Evolutionary conservation across 2,888 invertebrate genomes (phyloP), one percentile per base, ranked within the genome.

Genomic region (Cyaniris semiargus): DNA sequence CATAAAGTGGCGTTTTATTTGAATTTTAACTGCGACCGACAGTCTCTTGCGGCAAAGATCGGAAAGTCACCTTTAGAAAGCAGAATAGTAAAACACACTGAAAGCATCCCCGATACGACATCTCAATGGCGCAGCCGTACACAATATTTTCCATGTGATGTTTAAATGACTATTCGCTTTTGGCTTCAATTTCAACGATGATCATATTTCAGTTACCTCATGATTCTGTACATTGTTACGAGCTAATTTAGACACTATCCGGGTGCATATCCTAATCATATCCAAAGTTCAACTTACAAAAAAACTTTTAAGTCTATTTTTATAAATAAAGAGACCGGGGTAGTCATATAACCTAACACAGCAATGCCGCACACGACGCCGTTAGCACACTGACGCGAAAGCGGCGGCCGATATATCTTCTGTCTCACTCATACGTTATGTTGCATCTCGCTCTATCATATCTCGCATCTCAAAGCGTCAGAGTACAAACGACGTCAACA

Each of bases 291-390:
- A 60, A 60, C 23, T 60, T 60, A 60, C 60, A 60, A 60, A 60
- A 60, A 58, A 58, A 58, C 6, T 7, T 8, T 60, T 60, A 60
- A 23, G 60, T 60, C 60, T 60, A 60, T 60, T 60, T 58, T 60
- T 60, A 60, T 60, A 60, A 60, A 60, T 60, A 60, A 60, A 60
- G 60, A 60, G 60, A 60, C 58, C 58, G n/a, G 58, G n/a, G n/a
- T 10, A 58, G n/a, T 21, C 3, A 58, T 56, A 18, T 56, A 58
- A 58, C 58, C 15, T 53, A 53, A 21, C 1, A 58, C 60, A 23
- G 23, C 13, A 13, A 10, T 3, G 60, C 21, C 13, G 60, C 60
- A 48, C 4, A 48, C 15, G 1, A 15, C 18, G 18, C 53, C 18
- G 53, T 4, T 18, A 53, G 53, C 53, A 18, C 53, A 18, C 53